Conservation (phyloP, 2,888 invertebrate genomes). For the Vandiemenella viatica region DNA sequence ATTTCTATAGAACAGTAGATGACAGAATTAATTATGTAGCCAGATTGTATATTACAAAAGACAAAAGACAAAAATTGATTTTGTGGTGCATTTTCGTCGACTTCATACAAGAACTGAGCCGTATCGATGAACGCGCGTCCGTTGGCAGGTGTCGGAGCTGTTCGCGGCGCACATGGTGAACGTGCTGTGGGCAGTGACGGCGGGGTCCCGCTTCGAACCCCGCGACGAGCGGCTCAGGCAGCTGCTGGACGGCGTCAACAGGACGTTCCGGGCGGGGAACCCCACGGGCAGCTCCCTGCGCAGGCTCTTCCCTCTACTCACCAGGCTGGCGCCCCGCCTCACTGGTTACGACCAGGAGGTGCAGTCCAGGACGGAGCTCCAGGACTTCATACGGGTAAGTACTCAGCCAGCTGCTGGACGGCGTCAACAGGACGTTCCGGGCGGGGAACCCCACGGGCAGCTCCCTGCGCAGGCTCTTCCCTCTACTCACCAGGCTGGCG, state of each 20-base stretch:
- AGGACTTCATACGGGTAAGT: constrained; percentile 8
- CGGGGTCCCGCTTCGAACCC: constrained; percentile 13
- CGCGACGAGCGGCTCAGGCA: constrained; percentile 13
- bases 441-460: constrained; percentile 3
- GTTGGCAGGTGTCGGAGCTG: constrained; percentile 11
- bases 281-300: constrained; percentile 1
- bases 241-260: constrained; percentile 8
- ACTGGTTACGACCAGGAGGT: constrained; percentile 1
- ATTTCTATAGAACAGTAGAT: too few species aligned
- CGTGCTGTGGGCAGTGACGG: constrained; percentile 19
- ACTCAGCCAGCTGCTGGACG: constrained; percentile 10
- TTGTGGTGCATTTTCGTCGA: too few species aligned
- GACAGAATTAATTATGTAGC: too few species aligned
- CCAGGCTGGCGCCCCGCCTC: neutral
- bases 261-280: constrained; percentile 1
- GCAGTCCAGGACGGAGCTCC: constrained; percentile 2
- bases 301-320: neutral
- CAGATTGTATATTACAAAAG: too few species aligned
- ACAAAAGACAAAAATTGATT: too few species aligned
- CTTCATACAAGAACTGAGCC: too few species aligned
- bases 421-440: neutral
- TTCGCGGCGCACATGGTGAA: constrained; percentile 17
- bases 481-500: neutral
- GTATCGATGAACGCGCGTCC: too few species aligned
- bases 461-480: neutral